phyloP scores from a whole-genome alignment of 2,888 invertebrate genomes.

The Patella pellucida region DNA sequence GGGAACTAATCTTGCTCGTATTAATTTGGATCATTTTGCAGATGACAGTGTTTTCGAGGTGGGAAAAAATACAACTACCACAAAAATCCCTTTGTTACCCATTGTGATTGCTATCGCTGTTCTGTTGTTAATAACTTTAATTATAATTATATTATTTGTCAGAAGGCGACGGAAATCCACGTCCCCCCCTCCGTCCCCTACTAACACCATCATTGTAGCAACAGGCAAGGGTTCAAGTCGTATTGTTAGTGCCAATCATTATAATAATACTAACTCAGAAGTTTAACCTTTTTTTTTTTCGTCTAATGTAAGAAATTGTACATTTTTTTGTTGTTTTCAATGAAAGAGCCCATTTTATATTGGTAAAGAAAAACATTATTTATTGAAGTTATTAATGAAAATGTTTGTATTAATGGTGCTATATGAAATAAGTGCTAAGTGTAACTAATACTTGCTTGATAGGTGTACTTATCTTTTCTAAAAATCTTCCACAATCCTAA shows the following conservation, averaged over 20 bases:
- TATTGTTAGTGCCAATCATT: conserved; percentile 32
- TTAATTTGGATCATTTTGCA: conserved; percentile 43
- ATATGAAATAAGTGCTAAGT: too few relatives aligned
- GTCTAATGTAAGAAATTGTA: too few relatives aligned
- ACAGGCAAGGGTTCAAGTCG: conserved; percentile 37
- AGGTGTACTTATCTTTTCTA: too few relatives aligned
- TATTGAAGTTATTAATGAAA: too few relatives aligned
- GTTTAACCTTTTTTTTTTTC: conserved; percentile 25
- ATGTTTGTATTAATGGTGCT: too few relatives aligned
- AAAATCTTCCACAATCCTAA: too few relatives aligned
- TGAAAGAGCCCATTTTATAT: too few relatives aligned
- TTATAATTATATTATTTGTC: conserved; percentile 48
- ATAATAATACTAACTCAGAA: conserved; percentile 37
- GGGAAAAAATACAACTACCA: conserved; percentile 37
- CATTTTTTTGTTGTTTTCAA: too few relatives aligned
- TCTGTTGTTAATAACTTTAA: conserved; percentile 44
- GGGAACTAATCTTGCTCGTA: conserved; percentile 62
- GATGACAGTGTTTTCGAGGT: conserved; percentile 39
- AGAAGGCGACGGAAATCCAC: conserved; percentile 50
- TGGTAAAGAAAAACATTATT: too few relatives aligned
- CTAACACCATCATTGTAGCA: conserved; percentile 57
- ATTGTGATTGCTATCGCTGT: conserved; percentile 52
- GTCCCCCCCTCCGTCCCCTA: conserved; percentile 56
- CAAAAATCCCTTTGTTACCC: conserved; percentile 45
- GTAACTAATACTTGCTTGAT: too few relatives aligned